Evolutionary conservation across 2,797 vertebrate species (phyloP).

Genomic region (Syngnathus rostellatus): DNA sequence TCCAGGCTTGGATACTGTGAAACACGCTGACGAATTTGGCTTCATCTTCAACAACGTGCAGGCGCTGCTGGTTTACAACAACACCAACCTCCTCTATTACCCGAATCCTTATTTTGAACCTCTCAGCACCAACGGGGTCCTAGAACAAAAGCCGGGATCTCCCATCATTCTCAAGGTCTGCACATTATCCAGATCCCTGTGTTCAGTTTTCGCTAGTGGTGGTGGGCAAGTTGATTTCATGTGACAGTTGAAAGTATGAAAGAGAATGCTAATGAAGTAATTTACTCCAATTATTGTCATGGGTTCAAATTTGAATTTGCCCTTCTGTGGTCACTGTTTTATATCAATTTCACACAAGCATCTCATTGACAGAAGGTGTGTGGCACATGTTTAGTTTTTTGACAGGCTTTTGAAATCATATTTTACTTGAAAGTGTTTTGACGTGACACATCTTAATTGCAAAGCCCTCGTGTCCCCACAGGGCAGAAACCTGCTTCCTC

Average conservation of each 20-base stretch:
- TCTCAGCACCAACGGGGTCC: constrained; percentile 78
- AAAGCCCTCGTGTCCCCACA: constrained; percentile 50
- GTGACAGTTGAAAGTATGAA: background rate
- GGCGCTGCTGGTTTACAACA: constrained; percentile 88
- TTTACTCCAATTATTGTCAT: background rate
- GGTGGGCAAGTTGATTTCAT: background rate
- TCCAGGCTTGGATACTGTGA: constrained; percentile 78
- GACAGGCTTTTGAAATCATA: constrained; percentile 13
- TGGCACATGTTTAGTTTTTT: constrained; percentile 23
- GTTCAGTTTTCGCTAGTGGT: no score
- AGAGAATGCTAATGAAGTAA: background rate
- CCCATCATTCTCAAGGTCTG: constrained; percentile 96
- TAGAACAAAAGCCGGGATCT: constrained; percentile 95
- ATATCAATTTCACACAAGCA: background rate
- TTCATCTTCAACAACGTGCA: constrained; percentile 98
- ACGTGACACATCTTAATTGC: constrained; percentile 19
- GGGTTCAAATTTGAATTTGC: background rate
- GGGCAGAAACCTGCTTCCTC: constrained; percentile 95
- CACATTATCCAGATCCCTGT: background rate
- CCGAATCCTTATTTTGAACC: constrained; percentile 94
- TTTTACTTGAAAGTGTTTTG: constrained; percentile 20
- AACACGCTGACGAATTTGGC: constrained; percentile 91
- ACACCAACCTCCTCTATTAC: constrained; percentile 95
- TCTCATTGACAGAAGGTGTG: constrained; percentile 24
- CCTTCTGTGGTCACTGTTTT: background rate